Conservation (phyloP, 2,113 vertebrate genomes). For the Stigmatopora argus region DNA sequence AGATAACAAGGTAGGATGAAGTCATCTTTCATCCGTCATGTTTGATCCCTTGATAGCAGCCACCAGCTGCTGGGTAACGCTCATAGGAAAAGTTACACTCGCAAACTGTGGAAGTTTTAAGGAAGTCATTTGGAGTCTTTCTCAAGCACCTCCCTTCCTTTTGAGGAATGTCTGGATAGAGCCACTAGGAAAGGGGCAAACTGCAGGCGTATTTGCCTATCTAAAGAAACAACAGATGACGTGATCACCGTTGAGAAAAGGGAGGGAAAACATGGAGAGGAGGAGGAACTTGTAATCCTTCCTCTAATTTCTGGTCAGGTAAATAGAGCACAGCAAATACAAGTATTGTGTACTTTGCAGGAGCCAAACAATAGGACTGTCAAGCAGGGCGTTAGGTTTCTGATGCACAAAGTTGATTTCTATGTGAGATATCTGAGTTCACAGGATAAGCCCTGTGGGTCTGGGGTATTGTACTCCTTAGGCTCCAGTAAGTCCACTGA, state of each 20-base stretch:
- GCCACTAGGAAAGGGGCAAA: conserved; percentile 48
- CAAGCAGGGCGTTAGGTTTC: conserved; percentile 33
- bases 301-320: conserved; percentile 31
- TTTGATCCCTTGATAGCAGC: neutral
- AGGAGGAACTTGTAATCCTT: conserved; percentile 24
- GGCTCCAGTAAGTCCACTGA: conserved; percentile 39
- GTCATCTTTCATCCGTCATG: conserved; percentile 8
- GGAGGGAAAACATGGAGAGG: conserved; percentile 25
- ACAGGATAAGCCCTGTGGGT: conserved; percentile 37
- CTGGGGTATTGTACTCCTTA: conserved; percentile 33
- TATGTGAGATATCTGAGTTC: conserved; percentile 25
- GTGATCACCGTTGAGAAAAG: conserved; percentile 37
- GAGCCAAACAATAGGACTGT: conserved; percentile 44
- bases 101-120: conserved; percentile 34
- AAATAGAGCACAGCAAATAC: conserved; percentile 45
- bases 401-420: conserved; percentile 26
- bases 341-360: conserved; percentile 38
- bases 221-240: conserved; percentile 58
- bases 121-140: conserved; percentile 77
- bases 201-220: conserved; percentile 49
- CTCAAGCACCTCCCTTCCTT: conserved; percentile 64
- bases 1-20: conserved; percentile 3
- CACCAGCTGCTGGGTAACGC: conserved; percentile 16
- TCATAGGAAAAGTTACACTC: conserved; percentile 27
- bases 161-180: conserved; percentile 54